Conservation (phyloP, 2,797 vertebrate genomes). For the Myotis myotis region DNA sequence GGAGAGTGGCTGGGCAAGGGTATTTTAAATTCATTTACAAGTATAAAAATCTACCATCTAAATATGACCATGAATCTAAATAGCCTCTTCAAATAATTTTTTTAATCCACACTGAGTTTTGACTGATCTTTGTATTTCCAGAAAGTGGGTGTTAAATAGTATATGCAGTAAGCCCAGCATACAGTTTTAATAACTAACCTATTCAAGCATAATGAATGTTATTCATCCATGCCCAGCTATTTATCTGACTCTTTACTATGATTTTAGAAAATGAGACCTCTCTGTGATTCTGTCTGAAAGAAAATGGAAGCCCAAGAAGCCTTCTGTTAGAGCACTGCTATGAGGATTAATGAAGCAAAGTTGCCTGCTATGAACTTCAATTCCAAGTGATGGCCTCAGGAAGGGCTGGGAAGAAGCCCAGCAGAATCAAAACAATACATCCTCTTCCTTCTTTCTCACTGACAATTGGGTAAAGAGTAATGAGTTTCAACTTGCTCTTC, state of each 20-base stretch:
- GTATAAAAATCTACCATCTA: conserved; percentile 8
- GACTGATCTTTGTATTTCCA: not conserved
- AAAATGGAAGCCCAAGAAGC: not conserved
- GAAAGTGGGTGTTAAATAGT: not conserved
- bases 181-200: conserved; percentile 5
- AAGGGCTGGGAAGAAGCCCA: not conserved
- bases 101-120: not conserved
- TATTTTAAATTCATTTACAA: conserved; percentile 11
- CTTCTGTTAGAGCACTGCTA: not conserved
- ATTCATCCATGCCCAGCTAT: not conserved
- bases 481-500: not conserved
- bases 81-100: not conserved
- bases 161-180: not conserved
- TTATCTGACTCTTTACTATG: not conserved
- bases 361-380: not conserved
- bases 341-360: conserved; percentile 30
- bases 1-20: not conserved
- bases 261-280: not conserved
- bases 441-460: not conserved
- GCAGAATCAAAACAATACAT: not conserved
- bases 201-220: not conserved
- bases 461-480: not conserved
- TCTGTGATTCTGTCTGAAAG: not conserved
- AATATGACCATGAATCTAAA: conserved; percentile 19
- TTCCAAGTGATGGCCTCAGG: not conserved